phyloP scores from a whole-genome alignment of 2,797 vertebrate genomes.

The Manis pentadactyla region DNA sequence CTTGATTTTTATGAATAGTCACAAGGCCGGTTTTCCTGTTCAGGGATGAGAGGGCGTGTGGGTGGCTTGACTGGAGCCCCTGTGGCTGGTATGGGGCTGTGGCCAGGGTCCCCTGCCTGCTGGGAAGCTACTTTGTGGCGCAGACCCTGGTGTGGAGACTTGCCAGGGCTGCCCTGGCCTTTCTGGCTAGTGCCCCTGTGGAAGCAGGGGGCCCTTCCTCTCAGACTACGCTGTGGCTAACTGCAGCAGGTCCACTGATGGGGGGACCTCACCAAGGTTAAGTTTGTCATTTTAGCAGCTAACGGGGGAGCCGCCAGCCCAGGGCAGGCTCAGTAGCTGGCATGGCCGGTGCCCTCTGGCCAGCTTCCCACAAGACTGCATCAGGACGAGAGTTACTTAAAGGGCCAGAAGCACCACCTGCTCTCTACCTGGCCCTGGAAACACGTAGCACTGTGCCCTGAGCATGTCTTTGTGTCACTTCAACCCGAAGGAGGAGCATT shows the following conservation, averaged over 20 bases:
- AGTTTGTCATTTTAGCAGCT: slow-evolving; percentile 75
- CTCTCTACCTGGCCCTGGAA: not conserved
- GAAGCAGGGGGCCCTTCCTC: slow-evolving; percentile 75
- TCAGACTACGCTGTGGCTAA: slow-evolving; percentile 64
- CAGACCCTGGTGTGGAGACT: not conserved
- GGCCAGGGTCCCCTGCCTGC: not conserved
- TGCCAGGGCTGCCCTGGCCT: slow-evolving; percentile 61
- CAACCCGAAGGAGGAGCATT: not conserved
- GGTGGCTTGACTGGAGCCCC: not conserved
- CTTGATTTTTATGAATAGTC: not conserved
- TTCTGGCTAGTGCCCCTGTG: slow-evolving; percentile 65
- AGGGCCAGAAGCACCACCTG: not conserved
- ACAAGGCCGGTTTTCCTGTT: not conserved
- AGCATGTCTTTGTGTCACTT: not conserved
- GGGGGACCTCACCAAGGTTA: slow-evolving; percentile 77
- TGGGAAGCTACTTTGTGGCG: not conserved
- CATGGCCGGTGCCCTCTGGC: not conserved
- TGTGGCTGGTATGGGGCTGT: not conserved
- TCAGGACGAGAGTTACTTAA: not conserved
- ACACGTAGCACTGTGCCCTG: not conserved
- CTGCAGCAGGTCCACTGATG: slow-evolving; percentile 70
- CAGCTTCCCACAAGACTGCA: not conserved
- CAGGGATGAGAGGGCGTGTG: not conserved
- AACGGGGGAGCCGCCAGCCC: slow-evolving; percentile 7
- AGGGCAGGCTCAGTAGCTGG: slow-evolving; percentile 48